phyloP scores from a whole-genome alignment of 2,888 invertebrate species.

The Eurois occulta region DNA sequence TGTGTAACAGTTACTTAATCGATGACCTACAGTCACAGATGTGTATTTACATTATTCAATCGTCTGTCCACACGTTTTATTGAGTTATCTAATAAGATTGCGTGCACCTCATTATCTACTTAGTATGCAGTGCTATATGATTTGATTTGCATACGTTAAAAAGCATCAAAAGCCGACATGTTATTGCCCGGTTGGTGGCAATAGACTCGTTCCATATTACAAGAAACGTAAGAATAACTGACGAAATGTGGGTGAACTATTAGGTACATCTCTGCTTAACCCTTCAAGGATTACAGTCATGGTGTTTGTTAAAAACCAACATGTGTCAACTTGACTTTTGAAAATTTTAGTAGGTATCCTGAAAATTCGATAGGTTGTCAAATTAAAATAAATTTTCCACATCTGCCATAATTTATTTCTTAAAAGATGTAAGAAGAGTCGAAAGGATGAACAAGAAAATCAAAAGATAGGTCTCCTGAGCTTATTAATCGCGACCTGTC shows the following conservation, averaged over 20 bases:
- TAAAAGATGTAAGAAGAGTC: neutral
- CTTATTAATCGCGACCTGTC: neutral
- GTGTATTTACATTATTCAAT: slow-evolving; percentile 31
- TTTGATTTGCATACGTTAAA: slow-evolving; percentile 12
- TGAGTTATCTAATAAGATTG: slow-evolving; percentile 47
- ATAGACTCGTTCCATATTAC: neutral
- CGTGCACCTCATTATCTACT: slow-evolving; percentile 17
- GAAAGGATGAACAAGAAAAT: neutral
- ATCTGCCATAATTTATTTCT: neutral
- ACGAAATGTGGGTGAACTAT: neutral
- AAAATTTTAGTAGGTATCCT: neutral
- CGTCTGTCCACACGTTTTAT: slow-evolving; percentile 40
- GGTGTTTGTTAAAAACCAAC: neutral
- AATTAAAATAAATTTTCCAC: neutral
- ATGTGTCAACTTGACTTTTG: neutral
- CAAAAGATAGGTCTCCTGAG: neutral
- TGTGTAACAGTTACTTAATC: slow-evolving; percentile 46
- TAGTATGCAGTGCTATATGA: slow-evolving; percentile 20
- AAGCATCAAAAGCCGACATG: neutral
- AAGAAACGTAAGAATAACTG: neutral
- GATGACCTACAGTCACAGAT: slow-evolving; percentile 17
- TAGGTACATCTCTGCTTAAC: neutral
- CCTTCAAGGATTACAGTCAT: neutral
- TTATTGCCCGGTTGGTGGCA: neutral
- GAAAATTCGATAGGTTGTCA: neutral